A percentile compares a stretch with the other conserved stretches of the same genome.
Conservation (phyloP, 2,888 invertebrate genomes). For the Macrophya annulata region DNA sequence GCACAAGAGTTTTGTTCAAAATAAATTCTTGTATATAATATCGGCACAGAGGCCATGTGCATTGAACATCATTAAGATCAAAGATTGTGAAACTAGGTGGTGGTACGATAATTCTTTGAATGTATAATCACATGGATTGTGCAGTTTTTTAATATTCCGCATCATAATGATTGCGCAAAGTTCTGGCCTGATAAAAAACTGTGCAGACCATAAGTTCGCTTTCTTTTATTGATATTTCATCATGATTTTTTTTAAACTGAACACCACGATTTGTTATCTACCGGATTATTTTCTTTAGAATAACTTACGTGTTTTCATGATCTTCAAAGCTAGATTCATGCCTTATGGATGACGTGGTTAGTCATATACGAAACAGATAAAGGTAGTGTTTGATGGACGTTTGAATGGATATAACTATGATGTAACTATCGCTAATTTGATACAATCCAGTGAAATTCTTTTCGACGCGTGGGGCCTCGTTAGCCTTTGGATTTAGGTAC, state of each 20-base stretch:
- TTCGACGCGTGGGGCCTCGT: conserved; percentile 38
- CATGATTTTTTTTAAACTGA: too few relatives aligned
- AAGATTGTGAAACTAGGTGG: neutral
- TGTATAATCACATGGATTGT: too few relatives aligned
- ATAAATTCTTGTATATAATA: neutral
- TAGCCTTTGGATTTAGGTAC: neutral
- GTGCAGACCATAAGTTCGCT: too few relatives aligned
- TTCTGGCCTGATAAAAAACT: too few relatives aligned
- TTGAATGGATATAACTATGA: conserved; percentile 37
- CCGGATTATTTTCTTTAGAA: too few relatives aligned
- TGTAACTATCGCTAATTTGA: conserved; percentile 28
- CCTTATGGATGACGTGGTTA: conserved; percentile 8
- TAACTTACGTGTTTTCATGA: neutral
- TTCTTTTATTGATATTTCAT: too few relatives aligned
- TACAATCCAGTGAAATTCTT: conserved; percentile 44
- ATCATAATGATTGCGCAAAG: too few relatives aligned
- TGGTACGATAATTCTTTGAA: too few relatives aligned
- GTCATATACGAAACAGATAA: neutral
- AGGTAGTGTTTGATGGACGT: conserved; percentile 27
- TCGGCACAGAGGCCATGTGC: neutral
- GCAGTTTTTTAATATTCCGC: too few relatives aligned
- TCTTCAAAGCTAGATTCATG: neutral
- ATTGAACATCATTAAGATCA: neutral
- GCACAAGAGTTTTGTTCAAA: neutral
- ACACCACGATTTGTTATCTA: too few relatives aligned